Percentiles rank a stretch among this genome's conserved stretches.
These are phyloP conservation scores for Mungos mungo DNA, from an alignment of 2,113 vertebrate species.

Conservation along the genomic window DNA sequence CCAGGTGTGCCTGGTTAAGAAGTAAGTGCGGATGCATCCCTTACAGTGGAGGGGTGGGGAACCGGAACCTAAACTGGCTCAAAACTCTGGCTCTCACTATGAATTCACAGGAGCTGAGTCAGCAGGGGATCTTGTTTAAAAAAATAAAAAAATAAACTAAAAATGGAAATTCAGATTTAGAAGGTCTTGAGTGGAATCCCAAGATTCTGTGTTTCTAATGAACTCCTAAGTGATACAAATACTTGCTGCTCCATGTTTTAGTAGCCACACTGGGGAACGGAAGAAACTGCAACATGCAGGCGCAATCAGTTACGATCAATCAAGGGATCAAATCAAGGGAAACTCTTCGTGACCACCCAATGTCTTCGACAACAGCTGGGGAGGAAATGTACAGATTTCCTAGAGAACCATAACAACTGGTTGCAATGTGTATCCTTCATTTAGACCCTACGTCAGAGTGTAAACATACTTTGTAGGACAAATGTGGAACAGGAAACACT, in stretches of 20 bases:
- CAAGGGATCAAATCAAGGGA: neutral
- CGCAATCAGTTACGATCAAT: too few relatives aligned
- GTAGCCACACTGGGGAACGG: neutral
- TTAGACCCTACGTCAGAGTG: neutral
- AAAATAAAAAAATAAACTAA: neutral
- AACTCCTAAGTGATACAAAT: neutral
- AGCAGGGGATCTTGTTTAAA: neutral
- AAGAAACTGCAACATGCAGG: neutral
- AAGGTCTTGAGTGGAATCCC: too few relatives aligned
- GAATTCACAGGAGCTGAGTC: neutral
- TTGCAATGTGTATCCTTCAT: neutral
- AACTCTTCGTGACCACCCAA: neutral
- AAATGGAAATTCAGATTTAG: neutral
- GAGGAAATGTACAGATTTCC: neutral
- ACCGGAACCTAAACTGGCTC: neutral
- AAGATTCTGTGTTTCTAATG: neutral
- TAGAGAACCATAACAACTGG: neutral
- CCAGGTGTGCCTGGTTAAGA: neutral
- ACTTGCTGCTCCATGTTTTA: neutral
- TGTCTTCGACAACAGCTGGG: neutral
- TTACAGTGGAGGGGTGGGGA: neutral
- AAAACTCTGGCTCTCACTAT: neutral
- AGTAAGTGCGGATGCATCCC: too few relatives aligned
- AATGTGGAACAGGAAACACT: neutral
- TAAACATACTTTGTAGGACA: neutral